Base-by-base conservation (phyloP, 2,797 vertebrate genomes). In the Rhabdomys pumilio region DNA sequence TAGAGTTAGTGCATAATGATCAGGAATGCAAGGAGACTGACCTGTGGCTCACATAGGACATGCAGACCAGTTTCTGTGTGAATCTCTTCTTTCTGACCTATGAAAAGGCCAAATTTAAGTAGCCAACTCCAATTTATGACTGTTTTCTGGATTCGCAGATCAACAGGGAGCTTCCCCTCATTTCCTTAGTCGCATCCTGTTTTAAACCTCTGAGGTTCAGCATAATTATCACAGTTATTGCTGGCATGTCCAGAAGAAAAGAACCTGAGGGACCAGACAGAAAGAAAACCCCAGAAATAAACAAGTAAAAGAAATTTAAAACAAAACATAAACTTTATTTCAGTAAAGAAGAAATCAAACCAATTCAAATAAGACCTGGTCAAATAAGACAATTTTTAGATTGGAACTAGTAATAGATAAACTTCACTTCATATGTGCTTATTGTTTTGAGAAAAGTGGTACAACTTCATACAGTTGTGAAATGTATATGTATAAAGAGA, bases 151-250 rank as follows among this genome's bases (percentile, higher is more conserved):
- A 20, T 12, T 34, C 65, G 72, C 65, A 72, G 29, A 72, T 38
- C 84, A 86, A 38, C 22, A 55, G 84, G 84, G 65, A 85, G 84
- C 11, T 38, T 50, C 20, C 12, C 19, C 22, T 34, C 34, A 69
- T 86, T 86, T 86, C 65, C 65, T 72, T 38, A 55, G 84, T 55
- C 55, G 84, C 34, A 86, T 86, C 84, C 84, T 86, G 65, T 86
- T 72, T 72, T 85, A 86, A 72, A 38, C 84, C 84, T 86, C 84
- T 72, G 84, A 26, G 65, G 41, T 72, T 86, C 63, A 55, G 3
- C 65, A 26, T 86, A 86, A 86, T 86, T 72, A 86, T 55, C 65
- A 55, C 47, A 13, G 6, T 20, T 72, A 65, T 55, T 20, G 59
- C 84, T 47, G 55, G 22, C 20, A 69, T 38, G 84, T 86, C 65